Conservation (phyloP, 2,797 vertebrate genomes). For the Dendrocincla fuliginosa region DNA sequence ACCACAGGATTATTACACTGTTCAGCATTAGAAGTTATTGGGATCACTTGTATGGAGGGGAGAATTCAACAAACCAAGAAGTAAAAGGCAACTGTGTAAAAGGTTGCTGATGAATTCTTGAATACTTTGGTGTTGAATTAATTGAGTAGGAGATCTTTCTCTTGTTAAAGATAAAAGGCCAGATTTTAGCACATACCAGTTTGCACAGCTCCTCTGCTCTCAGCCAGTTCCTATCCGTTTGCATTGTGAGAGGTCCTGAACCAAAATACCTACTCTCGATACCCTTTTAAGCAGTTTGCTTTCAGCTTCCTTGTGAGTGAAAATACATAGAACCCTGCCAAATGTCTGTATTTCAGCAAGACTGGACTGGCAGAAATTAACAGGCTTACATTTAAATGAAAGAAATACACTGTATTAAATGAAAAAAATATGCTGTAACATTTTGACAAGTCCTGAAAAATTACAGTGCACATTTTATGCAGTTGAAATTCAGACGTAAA, state of each 20-base stretch:
- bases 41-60: not conserved
- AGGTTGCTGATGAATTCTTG: not conserved
- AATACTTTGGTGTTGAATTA: not conserved
- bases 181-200: not conserved
- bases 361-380: not conserved
- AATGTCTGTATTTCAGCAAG: not conserved
- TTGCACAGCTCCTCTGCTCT: not conserved
- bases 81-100: not conserved
- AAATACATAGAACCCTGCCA: not conserved
- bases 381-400: not conserved
- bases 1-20: not conserved
- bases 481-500: not conserved
- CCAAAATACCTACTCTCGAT: not conserved
- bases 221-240: rapidly evolving
- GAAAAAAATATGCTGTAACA: not conserved
- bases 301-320: not conserved
- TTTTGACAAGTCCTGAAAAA: slow-evolving; percentile 42
- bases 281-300: not conserved
- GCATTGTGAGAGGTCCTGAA: not conserved
- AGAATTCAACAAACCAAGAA: not conserved
- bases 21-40: not conserved
- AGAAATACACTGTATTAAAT: not conserved
- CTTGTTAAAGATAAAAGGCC: not conserved
- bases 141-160: not conserved
- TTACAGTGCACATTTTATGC: not conserved